phyloP scores from a whole-genome alignment of 2,888 invertebrate genomes.

The Sinopyrophorus schimmeli region DNA sequence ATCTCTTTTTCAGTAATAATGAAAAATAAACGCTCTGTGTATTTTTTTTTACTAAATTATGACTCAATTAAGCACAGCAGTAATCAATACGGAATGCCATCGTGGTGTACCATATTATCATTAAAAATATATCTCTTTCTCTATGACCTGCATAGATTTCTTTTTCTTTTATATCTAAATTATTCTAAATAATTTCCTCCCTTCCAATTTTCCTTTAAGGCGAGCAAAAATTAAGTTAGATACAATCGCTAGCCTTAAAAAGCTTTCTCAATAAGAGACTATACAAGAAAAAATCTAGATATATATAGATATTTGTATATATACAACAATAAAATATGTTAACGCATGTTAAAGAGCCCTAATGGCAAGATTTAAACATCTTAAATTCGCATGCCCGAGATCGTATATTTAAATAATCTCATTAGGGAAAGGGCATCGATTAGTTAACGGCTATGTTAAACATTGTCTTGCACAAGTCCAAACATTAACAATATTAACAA shows the following conservation, averaged over 20 bases:
- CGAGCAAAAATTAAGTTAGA: slow-evolving; percentile 5
- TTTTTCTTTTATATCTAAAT: slow-evolving; percentile 28
- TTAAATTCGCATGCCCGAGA: too few relatives aligned
- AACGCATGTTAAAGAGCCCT: slow-evolving; percentile 15
- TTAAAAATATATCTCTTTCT: too few relatives aligned
- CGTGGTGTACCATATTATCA: slow-evolving; percentile 36
- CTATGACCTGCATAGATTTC: slow-evolving; percentile 47
- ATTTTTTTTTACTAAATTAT: slow-evolving; percentile 21
- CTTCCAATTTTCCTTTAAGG: slow-evolving; percentile 1
- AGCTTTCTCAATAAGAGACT: background rate
- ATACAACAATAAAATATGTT: slow-evolving; percentile 12
- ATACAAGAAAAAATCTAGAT: too few relatives aligned
- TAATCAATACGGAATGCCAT: slow-evolving; percentile 43
- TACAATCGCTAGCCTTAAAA: background rate
- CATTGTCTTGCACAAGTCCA: slow-evolving; percentile 46
- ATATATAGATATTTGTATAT: too few relatives aligned
- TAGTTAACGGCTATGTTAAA: slow-evolving; percentile 47
- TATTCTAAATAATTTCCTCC: slow-evolving; percentile 9
- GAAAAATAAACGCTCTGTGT: slow-evolving; percentile 22
- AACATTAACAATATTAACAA: slow-evolving; percentile 58
- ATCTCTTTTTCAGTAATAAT: slow-evolving; percentile 13
- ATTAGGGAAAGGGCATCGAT: slow-evolving; percentile 40
- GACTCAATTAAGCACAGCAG: slow-evolving; percentile 28
- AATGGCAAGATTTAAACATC: too few relatives aligned
- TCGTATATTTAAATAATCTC: too few relatives aligned